phyloP scores from a whole-genome alignment of 2,113 vertebrate genomes.

The Protobothrops flavoviridis region DNA sequence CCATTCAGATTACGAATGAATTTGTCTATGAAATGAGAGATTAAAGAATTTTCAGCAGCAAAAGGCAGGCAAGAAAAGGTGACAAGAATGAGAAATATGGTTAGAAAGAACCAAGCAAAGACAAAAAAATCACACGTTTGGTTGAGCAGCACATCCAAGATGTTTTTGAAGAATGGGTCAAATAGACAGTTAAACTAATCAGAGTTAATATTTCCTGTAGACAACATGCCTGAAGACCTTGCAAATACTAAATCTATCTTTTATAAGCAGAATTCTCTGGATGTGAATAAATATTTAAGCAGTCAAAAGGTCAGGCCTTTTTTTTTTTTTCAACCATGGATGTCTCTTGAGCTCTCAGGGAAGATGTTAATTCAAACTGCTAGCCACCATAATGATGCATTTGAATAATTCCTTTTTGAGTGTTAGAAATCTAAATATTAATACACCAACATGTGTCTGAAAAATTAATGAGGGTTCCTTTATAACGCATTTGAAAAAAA shows the following conservation, averaged over 20 bases:
- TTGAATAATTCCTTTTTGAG: background rate
- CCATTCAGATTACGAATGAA: background rate
- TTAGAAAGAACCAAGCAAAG: background rate
- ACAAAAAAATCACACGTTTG: background rate
- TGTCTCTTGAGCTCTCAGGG: background rate
- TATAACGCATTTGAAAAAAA: background rate
- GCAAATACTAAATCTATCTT: background rate
- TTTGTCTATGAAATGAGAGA: background rate
- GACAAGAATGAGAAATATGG: background rate
- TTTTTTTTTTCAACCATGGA: background rate
- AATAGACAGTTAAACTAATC: background rate
- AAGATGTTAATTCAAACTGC: background rate
- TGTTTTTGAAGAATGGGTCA: background rate
- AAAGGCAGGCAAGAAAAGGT: background rate
- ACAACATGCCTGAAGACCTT: background rate
- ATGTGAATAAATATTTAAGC: constrained; percentile 12
- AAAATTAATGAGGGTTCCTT: background rate
- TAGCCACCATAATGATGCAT: background rate
- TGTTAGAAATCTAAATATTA: background rate
- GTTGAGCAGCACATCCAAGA: background rate
- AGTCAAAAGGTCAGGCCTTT: background rate
- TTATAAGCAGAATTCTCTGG: background rate
- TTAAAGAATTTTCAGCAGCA: background rate
- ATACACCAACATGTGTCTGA: background rate
- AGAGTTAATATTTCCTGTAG: background rate